Evolutionary conservation across 2,797 vertebrate species (phyloP), one percentile per base, ranked within the genome.

Genomic region (Moxostoma hubbsi): DNA sequence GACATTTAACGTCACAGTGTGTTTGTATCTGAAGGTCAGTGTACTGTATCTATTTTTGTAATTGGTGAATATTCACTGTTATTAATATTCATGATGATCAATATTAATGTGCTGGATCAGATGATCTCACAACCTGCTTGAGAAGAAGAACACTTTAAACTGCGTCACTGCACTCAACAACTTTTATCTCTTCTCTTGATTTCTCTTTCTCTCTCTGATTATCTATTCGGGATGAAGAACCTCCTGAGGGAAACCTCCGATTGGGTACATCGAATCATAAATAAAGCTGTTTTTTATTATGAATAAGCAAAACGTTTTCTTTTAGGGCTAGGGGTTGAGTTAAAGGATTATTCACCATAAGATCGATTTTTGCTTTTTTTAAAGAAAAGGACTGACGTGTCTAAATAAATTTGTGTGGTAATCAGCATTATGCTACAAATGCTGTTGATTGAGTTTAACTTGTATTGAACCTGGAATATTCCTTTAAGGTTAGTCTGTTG

Each of bases 1-100:
- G 75, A 77, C 47, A 16, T 77, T 68, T 57, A 47, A 16, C 51
- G 45, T 75, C 73, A 75, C 45, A 16, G 11, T 10, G 73, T 75
- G 55, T 15, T 57, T 57, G n/a, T 61, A 24, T 8, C 55, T 16
- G 8, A 54, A 61, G 7, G 47, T 10, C 6, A 16, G 50, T 62
- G 57, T 51, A 45, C 11, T 16, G 46, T 11, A 62, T 24, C 69
- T 64, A 24, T 79, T 67, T 72, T 50, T 73, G 73, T 55, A 54
- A 81, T 75, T 79, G 80, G 73, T 81, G 67, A 83, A 85, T 83
- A 76, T 82, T 67, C 74, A 62, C 78, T 73, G 63, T 73, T 77
- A 55, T 81, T 64, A 63, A 85, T 85, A 70, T 83, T 83, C 12
- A 77, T 77, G 54, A 57, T 24, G 45, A 59, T 68, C 13, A 75